Evolutionary conservation across 1,140 invertebrate genomes (phyloP).

Genomic region (Popillia japonica): DNA sequence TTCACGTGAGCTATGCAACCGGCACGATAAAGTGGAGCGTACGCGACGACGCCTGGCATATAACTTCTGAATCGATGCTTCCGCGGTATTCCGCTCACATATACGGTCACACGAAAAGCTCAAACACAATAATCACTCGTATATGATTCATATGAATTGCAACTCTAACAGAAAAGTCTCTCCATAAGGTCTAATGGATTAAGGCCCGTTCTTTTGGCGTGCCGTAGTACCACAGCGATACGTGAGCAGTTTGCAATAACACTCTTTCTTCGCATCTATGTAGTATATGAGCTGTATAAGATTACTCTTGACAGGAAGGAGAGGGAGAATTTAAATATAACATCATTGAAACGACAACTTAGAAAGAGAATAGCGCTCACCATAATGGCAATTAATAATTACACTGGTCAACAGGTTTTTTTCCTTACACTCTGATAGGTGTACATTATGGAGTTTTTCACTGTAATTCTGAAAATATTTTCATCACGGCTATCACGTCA

Average conservation of each 20-base stretch:
- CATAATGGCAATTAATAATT: too few relatives aligned
- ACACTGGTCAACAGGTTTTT: too few relatives aligned
- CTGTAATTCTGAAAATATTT: too few relatives aligned
- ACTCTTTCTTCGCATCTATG: neutral
- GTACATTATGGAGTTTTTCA: too few relatives aligned
- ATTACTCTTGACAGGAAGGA: neutral
- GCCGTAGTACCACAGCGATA: neutral
- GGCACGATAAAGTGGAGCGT: conserved; percentile 2
- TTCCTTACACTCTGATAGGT: too few relatives aligned
- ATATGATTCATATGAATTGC: conserved; percentile 7
- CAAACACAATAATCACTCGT: conserved; percentile 27
- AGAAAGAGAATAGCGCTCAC: too few relatives aligned
- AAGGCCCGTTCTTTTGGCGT: conserved; percentile 7
- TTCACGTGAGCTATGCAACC: conserved; percentile 26
- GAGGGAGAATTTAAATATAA: too few relatives aligned
- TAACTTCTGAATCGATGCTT: conserved; percentile 12
- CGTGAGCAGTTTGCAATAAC: conserved; percentile 33
- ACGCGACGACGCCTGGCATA: neutral
- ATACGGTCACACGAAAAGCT: neutral
- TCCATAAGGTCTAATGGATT: conserved; percentile 24
- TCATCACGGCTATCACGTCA: too few relatives aligned
- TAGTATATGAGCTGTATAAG: neutral
- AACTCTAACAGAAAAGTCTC: conserved; percentile 13
- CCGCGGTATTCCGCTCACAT: neutral
- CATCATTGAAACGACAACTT: too few relatives aligned